These are phyloP conservation scores for Stenotaenia linearis DNA, from an alignment of 2,888 invertebrate species.

Conservation along the genomic window DNA sequence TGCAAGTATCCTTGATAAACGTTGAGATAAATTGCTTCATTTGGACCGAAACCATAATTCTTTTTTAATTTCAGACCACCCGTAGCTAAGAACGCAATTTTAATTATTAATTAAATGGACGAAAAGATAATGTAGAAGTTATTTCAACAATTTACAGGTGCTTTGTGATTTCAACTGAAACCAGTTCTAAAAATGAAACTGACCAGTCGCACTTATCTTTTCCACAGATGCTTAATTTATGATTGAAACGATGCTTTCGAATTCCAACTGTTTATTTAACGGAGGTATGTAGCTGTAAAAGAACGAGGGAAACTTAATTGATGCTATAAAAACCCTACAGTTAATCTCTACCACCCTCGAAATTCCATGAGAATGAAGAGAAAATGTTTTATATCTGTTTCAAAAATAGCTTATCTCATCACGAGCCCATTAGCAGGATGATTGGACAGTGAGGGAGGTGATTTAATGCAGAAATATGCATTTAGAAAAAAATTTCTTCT, in stretches of 20 bases:
- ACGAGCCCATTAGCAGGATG: background rate
- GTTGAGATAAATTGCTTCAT: background rate
- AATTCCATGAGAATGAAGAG: constrained; percentile 14
- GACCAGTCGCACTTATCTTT: background rate
- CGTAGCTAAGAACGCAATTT: background rate
- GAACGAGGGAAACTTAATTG: background rate
- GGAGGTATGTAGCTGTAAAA: constrained; percentile 2
- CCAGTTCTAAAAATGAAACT: background rate
- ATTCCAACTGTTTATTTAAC: background rate
- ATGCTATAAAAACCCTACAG: background rate
- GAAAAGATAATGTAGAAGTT: background rate
- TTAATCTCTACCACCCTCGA: constrained; percentile 1
- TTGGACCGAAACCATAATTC: background rate
- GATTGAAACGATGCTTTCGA: background rate
- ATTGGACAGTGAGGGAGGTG: background rate
- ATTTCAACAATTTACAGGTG: background rate
- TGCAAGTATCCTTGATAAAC: background rate
- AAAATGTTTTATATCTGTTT: background rate
- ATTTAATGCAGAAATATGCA: background rate
- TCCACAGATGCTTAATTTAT: background rate
- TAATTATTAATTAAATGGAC: background rate
- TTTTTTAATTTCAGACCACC: background rate
- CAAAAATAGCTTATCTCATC: constrained; percentile 24
- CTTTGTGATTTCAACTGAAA: background rate
- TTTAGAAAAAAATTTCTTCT: background rate